Conservation (phyloP, 92 coral and sea anemone genomes). For the Heliopora coerulea region DNA sequence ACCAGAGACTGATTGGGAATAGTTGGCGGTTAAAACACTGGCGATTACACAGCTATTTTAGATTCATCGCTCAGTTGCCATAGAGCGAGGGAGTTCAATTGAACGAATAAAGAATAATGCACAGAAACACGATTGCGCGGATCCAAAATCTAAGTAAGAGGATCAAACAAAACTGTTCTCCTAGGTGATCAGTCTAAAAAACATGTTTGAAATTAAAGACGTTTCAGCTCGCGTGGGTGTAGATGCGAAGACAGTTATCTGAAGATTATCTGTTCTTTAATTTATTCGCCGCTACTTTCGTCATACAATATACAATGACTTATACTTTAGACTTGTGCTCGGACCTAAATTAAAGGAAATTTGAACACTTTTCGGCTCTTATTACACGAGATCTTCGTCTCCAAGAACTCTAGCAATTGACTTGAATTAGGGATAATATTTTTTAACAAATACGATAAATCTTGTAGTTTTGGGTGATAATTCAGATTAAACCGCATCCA, state of each 20-base stretch:
- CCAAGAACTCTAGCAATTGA: background rate
- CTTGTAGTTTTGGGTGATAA: too few relatives aligned
- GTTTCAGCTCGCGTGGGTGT: constrained; percentile 27
- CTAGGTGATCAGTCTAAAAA: too few relatives aligned
- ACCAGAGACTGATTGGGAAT: background rate
- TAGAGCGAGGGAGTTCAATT: constrained; percentile 14
- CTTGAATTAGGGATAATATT: background rate
- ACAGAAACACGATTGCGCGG: too few relatives aligned
- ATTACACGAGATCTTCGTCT: background rate
- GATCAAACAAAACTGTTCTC: too few relatives aligned
- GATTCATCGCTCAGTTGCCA: constrained; percentile 21
- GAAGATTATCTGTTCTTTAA: constrained; percentile 25
- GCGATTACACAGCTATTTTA: background rate
- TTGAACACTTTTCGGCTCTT: background rate
- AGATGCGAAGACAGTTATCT: constrained; percentile 14
- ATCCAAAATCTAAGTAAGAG: too few relatives aligned
- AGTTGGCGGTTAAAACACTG: background rate
- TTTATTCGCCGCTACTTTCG: constrained; percentile 35
- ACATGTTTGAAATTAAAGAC: too few relatives aligned
- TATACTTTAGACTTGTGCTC: constrained; percentile 1
- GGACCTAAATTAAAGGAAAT: constrained; percentile 23
- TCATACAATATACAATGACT: constrained; percentile 31
- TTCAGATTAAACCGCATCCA: too few relatives aligned
- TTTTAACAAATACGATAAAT: background rate
- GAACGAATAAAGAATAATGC: constrained; percentile 6